Evolutionary conservation across 2,888 invertebrate genomes (phyloP), one percentile per base, ranked within the genome.

Genomic region (Pogonocherus hispidulus): DNA sequence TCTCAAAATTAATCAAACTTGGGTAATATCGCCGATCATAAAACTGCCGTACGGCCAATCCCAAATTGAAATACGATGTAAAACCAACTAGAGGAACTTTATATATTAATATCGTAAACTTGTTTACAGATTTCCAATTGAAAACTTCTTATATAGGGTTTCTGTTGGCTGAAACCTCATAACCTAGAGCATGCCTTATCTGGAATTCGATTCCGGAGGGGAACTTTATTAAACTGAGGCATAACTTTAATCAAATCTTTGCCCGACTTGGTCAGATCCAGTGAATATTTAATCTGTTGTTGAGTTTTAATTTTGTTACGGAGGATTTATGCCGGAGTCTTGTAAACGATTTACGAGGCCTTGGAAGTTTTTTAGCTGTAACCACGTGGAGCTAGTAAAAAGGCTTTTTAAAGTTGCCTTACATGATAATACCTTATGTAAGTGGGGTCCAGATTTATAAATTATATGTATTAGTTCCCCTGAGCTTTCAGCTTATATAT

Each of bases 201-300:
- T 51, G 51, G 46, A 51, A 62, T 49, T 60, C 49, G 49, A 60
- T 49, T 62, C 51, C 37, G 62, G 41, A 14, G 41, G 51, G 51
- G 49, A 62, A 62, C 62, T 62, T 62, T 59, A 59, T 59, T 59
- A 59, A 59, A 59, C 23, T 14, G 16, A 32, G 14, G 47, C 59
- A 59, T 57, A 67, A 66, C 71, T 75, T 71, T 69, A 73, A 73
- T 75, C 63, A 73, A 75, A 73, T 71, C 65, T 69, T 56, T 44
- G 41, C 55, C 27, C 49, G 55, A 69, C 63, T 71, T 66, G 60
- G 63, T 66, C 65, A 64, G 56, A 67, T 63, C 64, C 41, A 32
- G 62, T 69, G 69, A 69, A 71, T 71, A 69, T 66, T 69, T 69
- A 69, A 71, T 64, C 69, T 69, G 63, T 37, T 56, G 56, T 54